A percentile compares a stretch with the other conserved stretches of the same genome.
Evolutionary conservation across 2,113 vertebrate genomes (phyloP).

Genomic region (Hemichromis elongatus): DNA sequence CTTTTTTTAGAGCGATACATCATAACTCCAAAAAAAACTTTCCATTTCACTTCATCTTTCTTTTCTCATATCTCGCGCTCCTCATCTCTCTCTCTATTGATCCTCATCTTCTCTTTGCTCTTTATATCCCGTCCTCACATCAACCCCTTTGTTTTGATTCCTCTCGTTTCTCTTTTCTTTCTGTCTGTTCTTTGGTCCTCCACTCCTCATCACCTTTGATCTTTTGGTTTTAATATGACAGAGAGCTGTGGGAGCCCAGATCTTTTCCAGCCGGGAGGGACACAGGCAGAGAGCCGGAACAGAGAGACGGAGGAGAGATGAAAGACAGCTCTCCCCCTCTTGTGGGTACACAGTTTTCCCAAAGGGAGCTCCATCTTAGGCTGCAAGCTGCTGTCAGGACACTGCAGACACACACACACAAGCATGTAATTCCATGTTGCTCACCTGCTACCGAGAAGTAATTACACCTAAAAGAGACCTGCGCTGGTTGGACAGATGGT

Average conservation of each 20-base stretch:
- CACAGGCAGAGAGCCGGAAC: neutral
- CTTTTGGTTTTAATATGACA: conserved; percentile 46
- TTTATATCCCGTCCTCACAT: neutral
- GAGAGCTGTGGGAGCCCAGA: conserved; percentile 17
- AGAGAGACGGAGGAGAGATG: conserved; percentile 37
- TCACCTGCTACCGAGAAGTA: conserved; percentile 42
- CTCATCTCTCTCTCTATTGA: neutral
- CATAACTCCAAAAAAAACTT: neutral
- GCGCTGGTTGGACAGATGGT: conserved; percentile 34
- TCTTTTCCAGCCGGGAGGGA: conserved; percentile 38
- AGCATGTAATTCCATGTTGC: neutral
- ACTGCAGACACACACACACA: neutral
- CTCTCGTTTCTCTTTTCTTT: neutral
- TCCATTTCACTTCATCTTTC: neutral
- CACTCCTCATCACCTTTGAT: conserved; percentile 28
- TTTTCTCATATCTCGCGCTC: neutral
- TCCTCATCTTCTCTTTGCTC: neutral
- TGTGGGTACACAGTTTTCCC: neutral
- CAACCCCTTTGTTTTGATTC: conserved; percentile 2
- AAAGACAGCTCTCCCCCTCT: conserved; percentile 22
- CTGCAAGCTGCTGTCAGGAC: conserved; percentile 11
- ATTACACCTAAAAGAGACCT: conserved; percentile 25
- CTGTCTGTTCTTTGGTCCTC: neutral
- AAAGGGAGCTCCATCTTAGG: conserved; percentile 10
- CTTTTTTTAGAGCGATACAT: neutral